Percentiles rank a stretch among this genome's conserved stretches.
Conservation (phyloP, 2,888 invertebrate species). For the Microctonus aethiopoides region DNA sequence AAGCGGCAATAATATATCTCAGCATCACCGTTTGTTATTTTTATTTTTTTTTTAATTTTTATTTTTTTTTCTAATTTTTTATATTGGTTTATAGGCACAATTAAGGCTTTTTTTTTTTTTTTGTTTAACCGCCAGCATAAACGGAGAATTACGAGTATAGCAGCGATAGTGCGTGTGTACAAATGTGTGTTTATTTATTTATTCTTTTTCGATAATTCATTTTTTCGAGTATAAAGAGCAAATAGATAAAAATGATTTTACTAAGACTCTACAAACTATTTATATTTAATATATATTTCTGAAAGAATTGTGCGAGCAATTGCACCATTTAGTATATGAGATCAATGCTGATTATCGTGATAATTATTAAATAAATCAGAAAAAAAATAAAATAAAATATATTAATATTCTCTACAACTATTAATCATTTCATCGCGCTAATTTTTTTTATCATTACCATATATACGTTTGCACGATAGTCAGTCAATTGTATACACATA, state of each 20-base stretch:
- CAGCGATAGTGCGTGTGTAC: slow-evolving; percentile 36
- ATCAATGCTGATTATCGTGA: background rate
- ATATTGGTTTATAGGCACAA: slow-evolving; percentile 57
- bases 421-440: background rate
- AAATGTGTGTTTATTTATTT: slow-evolving; percentile 3
- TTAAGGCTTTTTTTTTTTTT: slow-evolving; percentile 54
- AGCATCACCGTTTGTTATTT: slow-evolving; percentile 25
- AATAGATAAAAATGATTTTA: background rate
- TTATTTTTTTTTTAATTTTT: slow-evolving; percentile 33
- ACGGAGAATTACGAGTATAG: slow-evolving; percentile 44
- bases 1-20: background rate
- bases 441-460: background rate
- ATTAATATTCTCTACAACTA: background rate
- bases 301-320: background rate
- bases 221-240: background rate
- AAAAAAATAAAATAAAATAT: background rate
- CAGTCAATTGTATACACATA: background rate
- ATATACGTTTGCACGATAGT: background rate
- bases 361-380: background rate
- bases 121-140: slow-evolving; percentile 51
- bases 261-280: background rate
- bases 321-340: slow-evolving; percentile 2
- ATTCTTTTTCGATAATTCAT: slow-evolving; percentile 24
- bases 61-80: slow-evolving; percentile 30
- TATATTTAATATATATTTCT: background rate